Conservation (phyloP, 2,888 invertebrate genomes). For the Drosophila fungiperda region DNA sequence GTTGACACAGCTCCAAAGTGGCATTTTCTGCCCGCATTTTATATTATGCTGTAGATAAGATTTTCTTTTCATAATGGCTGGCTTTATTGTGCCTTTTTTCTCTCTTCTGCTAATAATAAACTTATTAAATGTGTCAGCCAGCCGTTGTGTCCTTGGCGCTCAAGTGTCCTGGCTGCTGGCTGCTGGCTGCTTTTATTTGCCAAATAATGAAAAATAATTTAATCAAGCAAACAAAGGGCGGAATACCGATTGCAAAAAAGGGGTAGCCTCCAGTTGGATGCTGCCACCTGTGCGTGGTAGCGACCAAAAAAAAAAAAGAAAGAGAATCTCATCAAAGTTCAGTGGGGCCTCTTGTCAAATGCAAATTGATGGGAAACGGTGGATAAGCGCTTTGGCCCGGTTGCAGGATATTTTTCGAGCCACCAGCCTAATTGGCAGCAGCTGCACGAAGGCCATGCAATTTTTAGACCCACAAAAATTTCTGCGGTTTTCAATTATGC, state of each 20-base stretch:
- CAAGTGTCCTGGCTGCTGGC: slow-evolving; percentile 43
- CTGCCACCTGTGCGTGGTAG: slow-evolving; percentile 28
- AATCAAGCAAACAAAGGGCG: slow-evolving; percentile 77
- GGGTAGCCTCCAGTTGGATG: slow-evolving; percentile 33
- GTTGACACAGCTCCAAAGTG: slow-evolving; percentile 52
- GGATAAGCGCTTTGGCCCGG: slow-evolving; percentile 35
- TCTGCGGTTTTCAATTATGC: slow-evolving; percentile 69
- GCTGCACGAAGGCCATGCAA: slow-evolving; percentile 66
- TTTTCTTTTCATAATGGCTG: slow-evolving; percentile 40
- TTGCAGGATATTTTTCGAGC: slow-evolving; percentile 22
- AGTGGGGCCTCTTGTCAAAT: slow-evolving; percentile 48
- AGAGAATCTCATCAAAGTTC: slow-evolving; percentile 25
- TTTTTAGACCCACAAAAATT: slow-evolving; percentile 22
- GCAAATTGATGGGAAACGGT: slow-evolving; percentile 70
- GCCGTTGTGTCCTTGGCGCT: slow-evolving; percentile 60
- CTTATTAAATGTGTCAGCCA: slow-evolving; percentile 80
- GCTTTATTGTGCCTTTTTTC: slow-evolving; percentile 44
- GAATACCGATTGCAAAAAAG: slow-evolving; percentile 40
- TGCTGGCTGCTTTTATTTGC: slow-evolving; percentile 60
- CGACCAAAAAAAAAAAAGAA: slow-evolving; percentile 2
- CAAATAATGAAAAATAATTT: slow-evolving; percentile 82
- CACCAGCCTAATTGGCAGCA: slow-evolving; percentile 45
- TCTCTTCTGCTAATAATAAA: slow-evolving; percentile 69
- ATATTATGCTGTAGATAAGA: slow-evolving; percentile 64
- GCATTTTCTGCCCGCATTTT: slow-evolving; percentile 37